A percentile compares a stretch with the other conserved stretches of the same genome.
phyloP scores from a whole-genome alignment of 64 coral and sea anemone genomes.

The Anthopleura sola region DNA sequence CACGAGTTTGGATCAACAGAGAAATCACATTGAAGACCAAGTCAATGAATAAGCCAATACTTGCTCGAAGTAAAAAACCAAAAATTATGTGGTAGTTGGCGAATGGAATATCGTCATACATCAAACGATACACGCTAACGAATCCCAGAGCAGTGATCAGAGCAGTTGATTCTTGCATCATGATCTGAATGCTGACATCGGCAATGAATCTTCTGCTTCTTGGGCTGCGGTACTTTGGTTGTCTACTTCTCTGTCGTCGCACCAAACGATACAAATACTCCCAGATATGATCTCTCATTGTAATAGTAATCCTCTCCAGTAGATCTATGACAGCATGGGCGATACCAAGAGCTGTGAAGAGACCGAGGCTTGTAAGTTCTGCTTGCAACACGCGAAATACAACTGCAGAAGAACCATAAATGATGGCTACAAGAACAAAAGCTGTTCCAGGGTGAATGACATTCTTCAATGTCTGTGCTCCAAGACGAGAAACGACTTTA shows the following conservation, averaged over 20 bases:
- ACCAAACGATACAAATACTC: slow-evolving; percentile 47
- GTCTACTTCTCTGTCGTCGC: neutral
- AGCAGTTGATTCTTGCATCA: slow-evolving; percentile 58
- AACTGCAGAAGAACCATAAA: slow-evolving; percentile 46
- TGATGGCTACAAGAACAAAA: slow-evolving; percentile 12
- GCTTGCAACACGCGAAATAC: slow-evolving; percentile 72
- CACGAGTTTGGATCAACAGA: slow-evolving; percentile 47
- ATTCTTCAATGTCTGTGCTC: slow-evolving; percentile 5
- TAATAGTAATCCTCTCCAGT: slow-evolving; percentile 62
- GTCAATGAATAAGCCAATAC: slow-evolving; percentile 35
- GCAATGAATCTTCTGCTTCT: slow-evolving; percentile 71
- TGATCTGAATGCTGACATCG: slow-evolving; percentile 70
- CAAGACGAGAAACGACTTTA: slow-evolving; percentile 35
- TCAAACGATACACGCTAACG: slow-evolving; percentile 49
- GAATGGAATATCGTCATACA: slow-evolving; percentile 39
- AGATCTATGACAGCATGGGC: slow-evolving; percentile 59
- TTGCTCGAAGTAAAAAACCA: slow-evolving; percentile 24
- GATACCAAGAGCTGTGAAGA: slow-evolving; percentile 55
- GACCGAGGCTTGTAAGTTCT: slow-evolving; percentile 42
- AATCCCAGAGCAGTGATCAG: slow-evolving; percentile 71
- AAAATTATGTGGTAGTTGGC: neutral
- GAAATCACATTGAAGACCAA: slow-evolving; percentile 53
- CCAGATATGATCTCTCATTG: slow-evolving; percentile 65
- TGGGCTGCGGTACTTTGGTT: slow-evolving; percentile 46
- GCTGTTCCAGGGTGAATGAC: slow-evolving; percentile 46